Evolutionary conservation across 2,797 vertebrate species (phyloP), one percentile per base, ranked within the genome.

Genomic region (Mareca penelope): DNA sequence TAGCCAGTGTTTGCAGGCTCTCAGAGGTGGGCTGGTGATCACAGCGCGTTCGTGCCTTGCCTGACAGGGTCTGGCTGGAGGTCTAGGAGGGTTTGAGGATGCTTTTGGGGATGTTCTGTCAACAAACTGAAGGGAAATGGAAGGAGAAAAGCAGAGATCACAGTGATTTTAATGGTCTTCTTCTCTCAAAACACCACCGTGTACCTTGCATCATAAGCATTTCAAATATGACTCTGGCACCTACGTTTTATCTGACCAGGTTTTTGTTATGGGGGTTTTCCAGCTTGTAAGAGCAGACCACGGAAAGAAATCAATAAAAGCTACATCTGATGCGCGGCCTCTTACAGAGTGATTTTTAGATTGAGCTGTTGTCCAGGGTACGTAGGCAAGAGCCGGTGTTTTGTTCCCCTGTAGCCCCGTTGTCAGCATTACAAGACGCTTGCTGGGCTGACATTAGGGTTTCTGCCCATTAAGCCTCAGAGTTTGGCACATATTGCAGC

Each of bases 41-140:
- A 6, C 60, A 14, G 7, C 0, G 0, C 0, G 0, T 19, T 83
- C 23, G 1, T 5, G 3, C 56, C 28, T 71, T 64, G 1, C 17
- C 19, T 8, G 35, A 31, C 5, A 14, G 53, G 55, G 53, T 44
- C 17, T 26, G 37, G 28, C 21, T 7, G 33, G 6, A 18, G 26
- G 31, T 88, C 8, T 6, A 85, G 12, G 29, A 46, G 3, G 5
- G 4, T 23, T 26, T 73, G 61, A 59, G 11, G 11, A 17, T 42
- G 26, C 17, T 59, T 88, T 80, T 46, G 5, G 16, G 12, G 12
- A 50, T 72, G 13, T 15, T 39, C 7, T 10, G 7, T 15, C 39
- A 8, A 57, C 6, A 37, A 48, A 55, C 4, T 28, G 33, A 80
- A 65, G 21, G 52, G 44, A 75, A 89, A 77, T 1, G 6, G 44